phyloP scores from a whole-genome alignment of 53 echinoderm and acorn worm species.

The Holothuria leucospilota region DNA sequence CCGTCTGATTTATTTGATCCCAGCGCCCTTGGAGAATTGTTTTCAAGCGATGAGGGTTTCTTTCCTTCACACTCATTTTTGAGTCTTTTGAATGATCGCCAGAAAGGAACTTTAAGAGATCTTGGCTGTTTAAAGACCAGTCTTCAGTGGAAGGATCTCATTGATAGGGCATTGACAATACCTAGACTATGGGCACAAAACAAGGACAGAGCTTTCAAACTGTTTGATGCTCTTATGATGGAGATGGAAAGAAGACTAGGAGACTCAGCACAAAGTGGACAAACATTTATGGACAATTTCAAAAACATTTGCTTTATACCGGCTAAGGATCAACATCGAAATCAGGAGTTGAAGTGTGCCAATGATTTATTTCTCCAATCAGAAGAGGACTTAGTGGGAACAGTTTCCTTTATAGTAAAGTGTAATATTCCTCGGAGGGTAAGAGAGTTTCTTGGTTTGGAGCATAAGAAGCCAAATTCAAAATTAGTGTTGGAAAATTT shows the following conservation, averaged over 20 bases:
- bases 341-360: neutral
- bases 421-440: neutral
- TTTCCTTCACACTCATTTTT: slow-evolving; percentile 15
- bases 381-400: slow-evolving; percentile 33
- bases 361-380: slow-evolving; percentile 10
- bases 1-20: slow-evolving; percentile 58
- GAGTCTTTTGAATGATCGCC: slow-evolving; percentile 7
- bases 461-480: slow-evolving; percentile 19
- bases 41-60: slow-evolving; percentile 21
- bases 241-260: slow-evolving; percentile 2
- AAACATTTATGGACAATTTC: neutral
- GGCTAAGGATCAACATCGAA: neutral
- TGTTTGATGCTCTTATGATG: neutral
- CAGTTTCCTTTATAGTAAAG: slow-evolving; percentile 23
- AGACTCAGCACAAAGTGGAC: neutral
- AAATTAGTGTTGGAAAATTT: slow-evolving; percentile 48
- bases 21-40: neutral
- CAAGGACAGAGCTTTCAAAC: neutral
- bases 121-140: slow-evolving; percentile 1
- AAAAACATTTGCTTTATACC: neutral
- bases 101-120: slow-evolving; percentile 42
- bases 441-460: slow-evolving; percentile 36
- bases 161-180: slow-evolving; percentile 1
- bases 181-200: neutral
- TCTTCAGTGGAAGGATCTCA: slow-evolving; percentile 3